These are phyloP conservation scores for Bathynomus jamesi DNA, from an alignment of 1,140 invertebrate genomes.

Conservation along the genomic window DNA sequence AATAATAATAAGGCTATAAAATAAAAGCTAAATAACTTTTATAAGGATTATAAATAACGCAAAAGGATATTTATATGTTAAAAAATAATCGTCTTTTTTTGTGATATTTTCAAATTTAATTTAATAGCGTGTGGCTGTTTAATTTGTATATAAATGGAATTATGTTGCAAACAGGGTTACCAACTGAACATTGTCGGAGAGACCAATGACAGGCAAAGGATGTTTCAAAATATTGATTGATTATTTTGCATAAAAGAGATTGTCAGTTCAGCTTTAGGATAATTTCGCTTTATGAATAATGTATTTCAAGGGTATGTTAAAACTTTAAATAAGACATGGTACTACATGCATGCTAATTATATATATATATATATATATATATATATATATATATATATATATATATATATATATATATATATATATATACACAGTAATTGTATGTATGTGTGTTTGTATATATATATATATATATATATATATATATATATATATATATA, in stretches of 20 bases:
- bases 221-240: background rate
- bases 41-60: background rate
- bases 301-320: background rate
- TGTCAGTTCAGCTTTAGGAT: background rate
- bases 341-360: background rate
- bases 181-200: background rate
- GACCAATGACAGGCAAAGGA: background rate
- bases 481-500: background rate
- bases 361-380: slow-evolving; percentile 2
- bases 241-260: background rate
- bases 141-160: no score
- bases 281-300: background rate
- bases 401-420: slow-evolving; percentile 3
- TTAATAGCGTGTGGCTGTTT: no score
- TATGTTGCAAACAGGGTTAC: background rate
- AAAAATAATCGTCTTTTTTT: no score
- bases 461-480: slow-evolving; percentile 3
- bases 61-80: no score
- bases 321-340: background rate
- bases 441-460: background rate
- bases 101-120: no score
- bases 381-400: background rate
- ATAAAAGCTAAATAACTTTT: background rate
- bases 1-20: background rate
- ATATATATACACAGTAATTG: background rate